A percentile compares a stretch with the other conserved stretches of the same genome.
phyloP scores from a whole-genome alignment of 1,140 invertebrate species.

The Agrypnia vestita region DNA sequence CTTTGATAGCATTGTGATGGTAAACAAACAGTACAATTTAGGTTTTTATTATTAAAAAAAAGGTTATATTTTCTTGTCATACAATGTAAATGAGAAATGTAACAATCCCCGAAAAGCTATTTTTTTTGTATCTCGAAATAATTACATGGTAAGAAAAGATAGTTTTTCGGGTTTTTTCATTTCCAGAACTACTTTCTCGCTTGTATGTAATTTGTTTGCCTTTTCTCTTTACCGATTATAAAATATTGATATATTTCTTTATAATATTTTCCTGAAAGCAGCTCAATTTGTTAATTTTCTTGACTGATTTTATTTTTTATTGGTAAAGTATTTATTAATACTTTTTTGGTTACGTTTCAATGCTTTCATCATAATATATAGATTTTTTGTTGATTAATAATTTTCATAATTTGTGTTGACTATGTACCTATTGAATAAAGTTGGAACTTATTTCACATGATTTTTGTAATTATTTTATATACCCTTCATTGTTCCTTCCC shows the following conservation, averaged over 20 bases:
- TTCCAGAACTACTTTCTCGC: too few species aligned
- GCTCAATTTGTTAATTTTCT: slow-evolving; percentile 1
- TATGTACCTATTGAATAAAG: slow-evolving; percentile 49
- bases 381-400: slow-evolving; percentile 30
- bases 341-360: not conserved
- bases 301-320: slow-evolving; percentile 17
- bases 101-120: too few species aligned
- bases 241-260: not conserved
- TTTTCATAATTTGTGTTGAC: slow-evolving; percentile 41
- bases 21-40: too few species aligned
- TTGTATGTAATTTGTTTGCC: too few species aligned
- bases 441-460: slow-evolving; percentile 61
- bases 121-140: too few species aligned
- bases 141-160: too few species aligned
- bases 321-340: not conserved
- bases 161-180: too few species aligned
- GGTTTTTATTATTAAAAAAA: too few species aligned
- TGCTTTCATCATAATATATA: slow-evolving; percentile 26
- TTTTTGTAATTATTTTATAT: slow-evolving; percentile 59
- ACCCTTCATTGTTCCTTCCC: slow-evolving; percentile 1
- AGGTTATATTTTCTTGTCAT: too few species aligned
- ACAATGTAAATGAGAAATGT: too few species aligned
- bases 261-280: not conserved
- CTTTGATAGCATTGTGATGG: too few species aligned
- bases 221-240: not conserved